Base-by-base conservation (phyloP, 2,888 invertebrate genomes). In the Cheilosia variabilis region DNA sequence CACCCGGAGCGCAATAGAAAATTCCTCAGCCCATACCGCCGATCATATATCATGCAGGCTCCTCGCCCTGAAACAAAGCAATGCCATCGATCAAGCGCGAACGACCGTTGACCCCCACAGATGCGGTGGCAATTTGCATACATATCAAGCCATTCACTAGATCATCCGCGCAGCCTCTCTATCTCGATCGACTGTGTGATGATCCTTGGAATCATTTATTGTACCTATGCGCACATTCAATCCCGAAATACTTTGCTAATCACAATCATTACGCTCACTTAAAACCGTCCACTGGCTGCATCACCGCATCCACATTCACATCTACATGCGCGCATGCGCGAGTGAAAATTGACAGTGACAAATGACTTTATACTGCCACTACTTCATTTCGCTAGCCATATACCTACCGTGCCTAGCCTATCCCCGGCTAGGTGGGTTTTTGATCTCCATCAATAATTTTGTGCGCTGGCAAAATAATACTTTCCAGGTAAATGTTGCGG, bases 261-360 rank as follows among this genome's bases (percentile, higher is more conserved):
- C 86, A 86, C 81, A 77, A 86, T 86, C 86, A 81, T 86, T 86
- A 86, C 81, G 86, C 76, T 86, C 81, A 81, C 86, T 86, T 86
- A 81, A 81, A 77, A 81, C 76, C 65, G 45, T 77, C 66, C 76
- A 68, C 60, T 24, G 41, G 37, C 45, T 13, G 17, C 57, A 58
- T 15, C 4, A 4, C 7, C 6, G 17, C 57, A 57, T 34, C 7
- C 58, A 52, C 60, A 58, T 27, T n/a, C 66, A 52, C 45, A 41
- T 22, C 15, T n/a, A 34, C 41, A 57, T 66, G 41, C 62, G 13
- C 57, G 37, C 60, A 55, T 71, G 53, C 69, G 27, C 31, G 69
- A 37, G 71, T 62, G 66, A 72, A 81, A 82, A 78, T 78, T 87
- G 87, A 87, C 87, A 87, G 72, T 87, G 87, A 87, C 82, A 87